Evolutionary conservation across 2,797 vertebrate genomes (phyloP).

Genomic region (Pogoniulus pusillus): DNA sequence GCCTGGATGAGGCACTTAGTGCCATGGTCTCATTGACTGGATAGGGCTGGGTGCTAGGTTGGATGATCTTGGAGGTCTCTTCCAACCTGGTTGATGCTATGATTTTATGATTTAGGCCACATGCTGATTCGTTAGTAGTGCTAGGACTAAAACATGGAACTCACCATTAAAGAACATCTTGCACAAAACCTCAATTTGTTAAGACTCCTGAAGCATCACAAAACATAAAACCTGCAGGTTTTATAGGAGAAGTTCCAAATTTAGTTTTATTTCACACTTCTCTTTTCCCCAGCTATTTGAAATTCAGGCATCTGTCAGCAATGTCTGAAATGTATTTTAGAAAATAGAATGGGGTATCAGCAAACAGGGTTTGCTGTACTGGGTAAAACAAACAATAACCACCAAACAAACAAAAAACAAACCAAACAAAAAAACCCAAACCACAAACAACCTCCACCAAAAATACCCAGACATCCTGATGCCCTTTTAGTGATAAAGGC

Average conservation of each 20-base stretch:
- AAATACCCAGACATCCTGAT: fast-evolving
- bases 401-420: too few species aligned
- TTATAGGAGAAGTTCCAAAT: not conserved
- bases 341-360: not conserved
- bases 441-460: too few species aligned
- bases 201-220: not conserved
- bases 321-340: not conserved
- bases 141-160: not conserved
- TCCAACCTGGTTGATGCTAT: too few species aligned
- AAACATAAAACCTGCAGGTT: not conserved
- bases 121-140: not conserved
- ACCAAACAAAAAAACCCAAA: too few species aligned
- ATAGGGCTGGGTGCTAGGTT: too few species aligned
- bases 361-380: not conserved
- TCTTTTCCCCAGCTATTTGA: not conserved
- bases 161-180: not conserved
- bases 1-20: too few species aligned
- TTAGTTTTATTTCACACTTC: not conserved
- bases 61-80: too few species aligned
- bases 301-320: not conserved
- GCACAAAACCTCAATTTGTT: not conserved
- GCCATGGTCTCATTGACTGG: too few species aligned
- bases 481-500: not conserved
- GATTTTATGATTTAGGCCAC: not conserved
- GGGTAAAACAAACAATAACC: not conserved